These are phyloP conservation scores for Anarsia innoxiella DNA, from an alignment of 2,888 invertebrate genomes.

Conservation along the genomic window DNA sequence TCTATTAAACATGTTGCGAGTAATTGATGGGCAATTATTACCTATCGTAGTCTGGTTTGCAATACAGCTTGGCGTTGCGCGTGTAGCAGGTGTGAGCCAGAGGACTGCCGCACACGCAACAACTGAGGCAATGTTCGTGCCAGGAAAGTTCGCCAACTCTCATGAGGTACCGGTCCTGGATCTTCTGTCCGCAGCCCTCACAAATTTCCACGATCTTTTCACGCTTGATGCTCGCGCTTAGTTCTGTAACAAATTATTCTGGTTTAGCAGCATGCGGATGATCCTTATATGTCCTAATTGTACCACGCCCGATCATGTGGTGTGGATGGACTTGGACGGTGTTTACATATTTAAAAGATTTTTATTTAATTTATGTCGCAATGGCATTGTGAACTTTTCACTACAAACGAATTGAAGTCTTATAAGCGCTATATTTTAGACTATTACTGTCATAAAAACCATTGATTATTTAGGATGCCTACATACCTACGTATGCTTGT, in stretches of 20 bases:
- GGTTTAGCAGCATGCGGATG: constrained; percentile 48
- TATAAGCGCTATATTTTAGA: too few species aligned
- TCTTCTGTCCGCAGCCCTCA: constrained; percentile 95
- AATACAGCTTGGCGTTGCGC: constrained; percentile 95
- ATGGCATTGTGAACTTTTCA: too few species aligned
- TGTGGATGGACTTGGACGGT: too few species aligned
- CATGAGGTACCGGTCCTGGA: constrained; percentile 96
- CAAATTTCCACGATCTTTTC: constrained; percentile 92
- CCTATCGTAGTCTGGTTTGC: constrained; percentile 98
- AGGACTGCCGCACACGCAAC: constrained; percentile 93
- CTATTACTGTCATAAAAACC: too few species aligned
- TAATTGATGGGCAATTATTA: constrained; percentile 58
- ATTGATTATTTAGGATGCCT: too few species aligned
- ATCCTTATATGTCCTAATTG: too few species aligned
- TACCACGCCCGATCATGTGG: too few species aligned
- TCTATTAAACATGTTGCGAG: too few species aligned
- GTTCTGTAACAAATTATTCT: constrained; percentile 42
- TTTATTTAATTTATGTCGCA: too few species aligned
- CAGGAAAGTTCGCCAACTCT: constrained; percentile 95
- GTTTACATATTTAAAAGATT: too few species aligned
- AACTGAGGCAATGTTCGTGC: constrained; percentile 97
- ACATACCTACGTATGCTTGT: too few species aligned
- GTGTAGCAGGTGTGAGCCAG: constrained; percentile 96
- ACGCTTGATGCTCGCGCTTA: constrained; percentile 79
- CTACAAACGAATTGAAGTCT: too few species aligned